A percentile compares a stretch with the other conserved stretches of the same genome.
phyloP scores from a whole-genome alignment of 2,888 invertebrate species.

The Drosophila neoperkinsi region DNA sequence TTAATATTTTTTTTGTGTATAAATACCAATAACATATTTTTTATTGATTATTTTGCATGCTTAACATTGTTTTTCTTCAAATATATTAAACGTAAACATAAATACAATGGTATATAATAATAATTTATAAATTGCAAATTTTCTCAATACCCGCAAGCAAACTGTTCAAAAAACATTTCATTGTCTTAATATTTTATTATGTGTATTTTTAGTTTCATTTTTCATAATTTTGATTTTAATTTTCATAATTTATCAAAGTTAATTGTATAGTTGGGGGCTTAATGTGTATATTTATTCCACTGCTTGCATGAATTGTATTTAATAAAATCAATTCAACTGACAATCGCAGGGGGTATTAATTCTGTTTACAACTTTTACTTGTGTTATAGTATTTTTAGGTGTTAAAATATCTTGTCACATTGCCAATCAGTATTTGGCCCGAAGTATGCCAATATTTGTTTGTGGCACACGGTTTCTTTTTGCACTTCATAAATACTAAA shows the following conservation, averaged over 20 bases:
- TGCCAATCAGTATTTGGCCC: constrained; percentile 32
- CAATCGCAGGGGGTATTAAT: constrained; percentile 21
- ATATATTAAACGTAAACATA: constrained; percentile 64
- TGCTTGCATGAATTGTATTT: constrained; percentile 19
- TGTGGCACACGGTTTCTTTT: constrained; percentile 18
- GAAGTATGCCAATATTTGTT: constrained; percentile 47
- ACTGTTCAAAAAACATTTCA: constrained; percentile 49
- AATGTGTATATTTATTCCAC: constrained; percentile 38
- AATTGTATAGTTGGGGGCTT: constrained; percentile 37
- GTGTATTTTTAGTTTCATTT: constrained; percentile 13
- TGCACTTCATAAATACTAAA: constrained; percentile 57
- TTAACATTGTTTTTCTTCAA: constrained; percentile 34
- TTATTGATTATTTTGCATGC: constrained; percentile 28
- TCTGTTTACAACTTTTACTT: constrained; percentile 34
- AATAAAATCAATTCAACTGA: constrained; percentile 36
- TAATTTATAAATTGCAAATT: constrained; percentile 68
- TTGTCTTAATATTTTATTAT: constrained; percentile 45
- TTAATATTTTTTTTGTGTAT: constrained; percentile 5
- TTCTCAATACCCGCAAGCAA: constrained; percentile 69
- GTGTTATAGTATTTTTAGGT: constrained; percentile 38
- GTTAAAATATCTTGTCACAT: constrained; percentile 2
- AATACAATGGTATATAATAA: constrained; percentile 65
- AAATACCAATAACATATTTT: constrained; percentile 35
- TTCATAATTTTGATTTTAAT: neutral
- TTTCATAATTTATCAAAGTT: constrained; percentile 30